A percentile compares a stretch with the other conserved stretches of the same genome.
Conservation (phyloP, 2,888 invertebrate genomes). For the Neria commutata region DNA sequence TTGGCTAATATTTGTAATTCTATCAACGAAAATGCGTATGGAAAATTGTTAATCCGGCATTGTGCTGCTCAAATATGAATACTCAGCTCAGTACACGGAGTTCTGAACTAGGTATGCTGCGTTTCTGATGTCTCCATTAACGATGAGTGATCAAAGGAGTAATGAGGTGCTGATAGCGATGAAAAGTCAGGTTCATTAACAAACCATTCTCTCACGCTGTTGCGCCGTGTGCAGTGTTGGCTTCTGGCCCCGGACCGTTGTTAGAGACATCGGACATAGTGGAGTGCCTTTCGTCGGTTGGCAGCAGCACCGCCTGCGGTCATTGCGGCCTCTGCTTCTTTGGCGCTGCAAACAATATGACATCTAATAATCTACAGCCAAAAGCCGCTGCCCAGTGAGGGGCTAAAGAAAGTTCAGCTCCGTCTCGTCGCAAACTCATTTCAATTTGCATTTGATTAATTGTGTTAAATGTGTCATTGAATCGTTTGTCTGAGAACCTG, state of each 20-base stretch:
- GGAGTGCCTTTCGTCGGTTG: background rate
- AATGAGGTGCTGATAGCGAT: conserved; percentile 58
- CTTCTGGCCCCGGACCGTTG: background rate
- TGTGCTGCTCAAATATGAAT: background rate
- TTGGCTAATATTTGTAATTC: conserved; percentile 18
- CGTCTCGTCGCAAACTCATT: background rate
- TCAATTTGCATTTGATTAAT: conserved; percentile 56
- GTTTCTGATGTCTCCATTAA: conserved; percentile 52
- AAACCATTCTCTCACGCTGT: conserved; percentile 23
- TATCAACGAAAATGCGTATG: conserved; percentile 18
- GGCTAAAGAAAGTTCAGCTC: conserved; percentile 29
- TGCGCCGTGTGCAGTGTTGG: background rate
- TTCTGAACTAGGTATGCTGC: too few relatives aligned
- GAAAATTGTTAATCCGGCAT: background rate
- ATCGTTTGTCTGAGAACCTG: conserved; percentile 15
- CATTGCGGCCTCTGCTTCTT: background rate
- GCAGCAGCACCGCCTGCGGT: background rate
- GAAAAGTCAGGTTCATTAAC: conserved; percentile 33
- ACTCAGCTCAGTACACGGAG: background rate
- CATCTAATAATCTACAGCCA: conserved; percentile 17
- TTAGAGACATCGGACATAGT: background rate
- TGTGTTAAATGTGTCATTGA: conserved; percentile 40
- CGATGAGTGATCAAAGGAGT: conserved; percentile 55
- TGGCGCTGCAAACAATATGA: conserved; percentile 3
- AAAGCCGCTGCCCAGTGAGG: conserved; percentile 9